phyloP scores from a whole-genome alignment of 2,113 vertebrate species.

The Phalacrocorax brasilianus region DNA sequence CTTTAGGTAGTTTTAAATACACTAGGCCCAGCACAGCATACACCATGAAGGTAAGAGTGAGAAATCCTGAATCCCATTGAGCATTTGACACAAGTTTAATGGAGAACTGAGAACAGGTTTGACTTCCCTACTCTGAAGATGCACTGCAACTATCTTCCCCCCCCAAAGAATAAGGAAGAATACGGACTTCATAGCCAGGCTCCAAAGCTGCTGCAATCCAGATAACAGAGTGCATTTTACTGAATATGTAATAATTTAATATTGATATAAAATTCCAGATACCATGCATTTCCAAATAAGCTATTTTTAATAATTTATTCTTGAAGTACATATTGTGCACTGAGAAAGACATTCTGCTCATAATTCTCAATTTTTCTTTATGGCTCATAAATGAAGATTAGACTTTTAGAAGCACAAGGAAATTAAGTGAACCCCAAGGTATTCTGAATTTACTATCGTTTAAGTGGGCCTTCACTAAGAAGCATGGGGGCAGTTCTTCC shows the following conservation, averaged over 20 bases:
- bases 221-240: not conserved
- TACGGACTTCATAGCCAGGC: not conserved
- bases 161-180: not conserved
- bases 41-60: not conserved
- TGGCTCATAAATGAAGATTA: not conserved
- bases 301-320: not conserved
- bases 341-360: not conserved
- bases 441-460: not conserved
- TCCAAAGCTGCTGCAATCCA: not conserved
- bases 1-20: not conserved
- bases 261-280: not conserved
- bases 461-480: not conserved
- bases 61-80: not conserved
- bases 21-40: not conserved
- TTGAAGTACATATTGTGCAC: not conserved
- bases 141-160: not conserved
- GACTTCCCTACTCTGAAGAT: not conserved
- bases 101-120: not conserved
- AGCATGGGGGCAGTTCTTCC: not conserved
- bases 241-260: not conserved
- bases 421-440: not conserved
- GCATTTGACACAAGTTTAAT: accelerated
- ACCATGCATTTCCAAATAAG: not conserved
- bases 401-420: not conserved
- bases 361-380: not conserved